Percentiles rank a stretch among this genome's conserved stretches.
Evolutionary conservation across 2,888 invertebrate species (phyloP).

Genomic region (Holacanthella duospinosa): DNA sequence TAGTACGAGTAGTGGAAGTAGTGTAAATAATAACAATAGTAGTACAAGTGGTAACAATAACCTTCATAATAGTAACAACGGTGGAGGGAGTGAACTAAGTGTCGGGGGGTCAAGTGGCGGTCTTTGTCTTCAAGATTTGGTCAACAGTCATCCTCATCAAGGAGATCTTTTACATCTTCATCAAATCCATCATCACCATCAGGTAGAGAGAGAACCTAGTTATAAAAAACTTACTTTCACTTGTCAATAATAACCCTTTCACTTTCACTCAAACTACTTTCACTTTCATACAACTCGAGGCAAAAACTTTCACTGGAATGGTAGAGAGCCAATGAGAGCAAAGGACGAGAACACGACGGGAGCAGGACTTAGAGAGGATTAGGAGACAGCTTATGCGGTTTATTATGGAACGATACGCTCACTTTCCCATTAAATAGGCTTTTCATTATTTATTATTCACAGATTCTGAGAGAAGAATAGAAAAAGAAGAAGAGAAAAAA

Average conservation of each 20-base stretch:
- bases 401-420: constrained; percentile 9
- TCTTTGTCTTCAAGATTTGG: constrained; percentile 11
- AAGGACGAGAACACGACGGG: neutral
- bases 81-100: constrained; percentile 4
- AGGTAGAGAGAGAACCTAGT: too few species aligned
- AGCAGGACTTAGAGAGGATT: neutral
- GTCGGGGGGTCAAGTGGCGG: neutral
- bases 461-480: neutral
- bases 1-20: constrained; percentile 7
- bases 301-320: too few species aligned
- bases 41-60: neutral
- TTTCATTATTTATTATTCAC: neutral
- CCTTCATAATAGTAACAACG: constrained; percentile 4
- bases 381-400: neutral
- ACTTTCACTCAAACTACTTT: neutral
- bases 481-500: too few species aligned
- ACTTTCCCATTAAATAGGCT: neutral
- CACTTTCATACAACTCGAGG: neutral
- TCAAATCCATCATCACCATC: constrained; percentile 24
- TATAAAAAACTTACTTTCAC: neutral
- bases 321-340: neutral
- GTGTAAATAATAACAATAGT: neutral
- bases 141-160: constrained; percentile 7
- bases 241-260: neutral
- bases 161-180: constrained; percentile 19